Base-by-base conservation (phyloP, 2,888 invertebrate species). In the Apotomis turbidana region DNA sequence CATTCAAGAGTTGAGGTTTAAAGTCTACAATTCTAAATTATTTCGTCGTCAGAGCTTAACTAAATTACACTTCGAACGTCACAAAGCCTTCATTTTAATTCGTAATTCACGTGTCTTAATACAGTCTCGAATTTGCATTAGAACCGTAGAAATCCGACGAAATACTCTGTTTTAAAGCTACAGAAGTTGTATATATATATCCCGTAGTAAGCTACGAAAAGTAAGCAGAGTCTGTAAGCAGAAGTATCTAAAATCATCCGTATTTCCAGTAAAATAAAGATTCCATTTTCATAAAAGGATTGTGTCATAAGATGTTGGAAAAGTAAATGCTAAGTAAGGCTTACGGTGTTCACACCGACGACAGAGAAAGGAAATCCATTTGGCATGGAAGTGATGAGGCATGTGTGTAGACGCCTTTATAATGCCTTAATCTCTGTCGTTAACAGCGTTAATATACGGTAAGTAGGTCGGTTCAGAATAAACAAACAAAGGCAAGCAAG, bases 81-180 rank as follows among this genome's bases (percentile, higher is more conserved):
- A 63, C 36, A 68, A 66, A 60, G 54, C 44, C 51, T 51, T 57
- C 59, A 54, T 64, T 66, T 54, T 44, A 54, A 59, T 69, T 68
- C 76, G 74, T 76, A 74, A 77, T 81, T 83, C 80, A 79, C 80
- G 80, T 78, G 76, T 81, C 78, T 80, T 75, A 77, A 76, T 75
- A 77, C 51, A 13, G 55, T 64, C 64, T 54, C 70, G 74, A 76
- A 85, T 87, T 86, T 85, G 83, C 86, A 86, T 86, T 77, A 83
- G 81, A 85, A 84, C 84, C 81, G 82, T 82, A 77, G 79, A 60
- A 71, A 68, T 49, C 10, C 54, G 13, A 57, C 55, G 15, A 63
- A 69, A 70, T 62, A 52, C 44, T 52, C 58, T 4, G 64, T 38
- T 55, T 66, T 15, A 61, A 57, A 67, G 41, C 49, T 57, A 63